These are phyloP conservation scores for Serripes groenlandicus DNA, from an alignment of 2,888 invertebrate species.

Conservation along the genomic window DNA sequence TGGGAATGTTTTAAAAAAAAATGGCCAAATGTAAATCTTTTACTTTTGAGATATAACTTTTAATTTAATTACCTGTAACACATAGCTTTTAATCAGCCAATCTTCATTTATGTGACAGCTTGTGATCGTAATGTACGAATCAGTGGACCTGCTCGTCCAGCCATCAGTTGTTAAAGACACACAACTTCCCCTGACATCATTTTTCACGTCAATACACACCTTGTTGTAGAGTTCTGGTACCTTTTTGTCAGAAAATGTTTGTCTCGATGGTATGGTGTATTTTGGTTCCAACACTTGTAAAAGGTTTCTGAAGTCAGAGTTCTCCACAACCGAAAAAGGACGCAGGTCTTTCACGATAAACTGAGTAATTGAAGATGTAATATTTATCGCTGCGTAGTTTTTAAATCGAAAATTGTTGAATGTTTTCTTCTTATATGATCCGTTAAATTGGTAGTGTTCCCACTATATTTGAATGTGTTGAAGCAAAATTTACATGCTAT, in stretches of 20 bases:
- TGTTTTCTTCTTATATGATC: no score
- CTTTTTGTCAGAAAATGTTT: slow-evolving; percentile 20
- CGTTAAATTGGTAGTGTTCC: no score
- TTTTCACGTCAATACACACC: background rate
- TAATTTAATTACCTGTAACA: no score
- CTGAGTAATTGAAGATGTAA: slow-evolving; percentile 28
- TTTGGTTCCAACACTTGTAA: slow-evolving; percentile 11
- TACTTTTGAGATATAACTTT: background rate
- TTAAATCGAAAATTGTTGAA: no score
- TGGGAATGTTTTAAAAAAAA: no score
- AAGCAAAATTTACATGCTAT: no score
- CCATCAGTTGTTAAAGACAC: slow-evolving; percentile 27
- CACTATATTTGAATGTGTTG: no score
- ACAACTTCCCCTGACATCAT: background rate
- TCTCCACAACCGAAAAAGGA: slow-evolving; percentile 30
- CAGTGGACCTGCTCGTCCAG: slow-evolving; percentile 30
- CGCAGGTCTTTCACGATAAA: slow-evolving; percentile 36
- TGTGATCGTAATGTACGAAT: slow-evolving; percentile 39
- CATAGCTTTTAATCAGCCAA: slow-evolving; percentile 33
- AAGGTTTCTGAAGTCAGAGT: slow-evolving; percentile 8
- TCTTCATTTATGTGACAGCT: slow-evolving; percentile 22
- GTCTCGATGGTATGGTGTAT: slow-evolving; percentile 26
- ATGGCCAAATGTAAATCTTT: slow-evolving; percentile 20
- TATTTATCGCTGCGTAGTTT: no score
- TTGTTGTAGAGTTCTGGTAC: slow-evolving; percentile 31